A percentile compares a stretch with the other conserved stretches of the same genome.
These are phyloP conservation scores for Pluvialis apricaria DNA, from an alignment of 2,113 vertebrate species.

Conservation along the genomic window DNA sequence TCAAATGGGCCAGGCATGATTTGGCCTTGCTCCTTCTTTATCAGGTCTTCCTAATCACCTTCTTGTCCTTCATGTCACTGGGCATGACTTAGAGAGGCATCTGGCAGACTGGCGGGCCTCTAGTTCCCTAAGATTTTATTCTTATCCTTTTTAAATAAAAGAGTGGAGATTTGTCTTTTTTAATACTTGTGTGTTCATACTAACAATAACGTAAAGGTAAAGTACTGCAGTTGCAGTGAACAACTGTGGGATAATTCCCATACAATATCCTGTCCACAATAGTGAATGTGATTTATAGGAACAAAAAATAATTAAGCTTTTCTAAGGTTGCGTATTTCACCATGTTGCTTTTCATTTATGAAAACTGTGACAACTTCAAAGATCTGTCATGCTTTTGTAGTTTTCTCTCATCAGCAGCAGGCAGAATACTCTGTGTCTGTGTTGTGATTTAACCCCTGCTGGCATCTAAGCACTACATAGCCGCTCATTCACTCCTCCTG, in stretches of 20 bases:
- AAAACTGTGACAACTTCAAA: background rate
- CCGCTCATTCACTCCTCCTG: background rate
- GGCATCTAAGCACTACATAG: background rate
- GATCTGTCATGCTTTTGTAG: background rate
- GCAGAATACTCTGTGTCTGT: background rate
- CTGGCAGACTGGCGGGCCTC: background rate
- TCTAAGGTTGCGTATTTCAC: background rate
- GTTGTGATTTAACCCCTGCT: background rate
- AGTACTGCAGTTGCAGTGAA: background rate
- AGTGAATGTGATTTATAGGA: background rate
- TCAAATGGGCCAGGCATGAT: background rate
- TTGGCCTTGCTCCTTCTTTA: background rate
- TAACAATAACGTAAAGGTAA: background rate
- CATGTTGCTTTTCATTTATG: background rate
- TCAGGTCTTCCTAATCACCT: background rate
- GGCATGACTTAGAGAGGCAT: background rate
- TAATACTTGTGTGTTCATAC: background rate
- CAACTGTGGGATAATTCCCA: background rate
- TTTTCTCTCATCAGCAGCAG: background rate
- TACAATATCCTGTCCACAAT: background rate
- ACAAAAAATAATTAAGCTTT: background rate
- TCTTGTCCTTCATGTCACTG: background rate
- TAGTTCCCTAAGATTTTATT: background rate
- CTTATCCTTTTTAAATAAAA: background rate
- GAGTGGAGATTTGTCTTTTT: background rate